Base-by-base conservation (phyloP, 2,113 vertebrate genomes). In the Callospermophilus lateralis region DNA sequence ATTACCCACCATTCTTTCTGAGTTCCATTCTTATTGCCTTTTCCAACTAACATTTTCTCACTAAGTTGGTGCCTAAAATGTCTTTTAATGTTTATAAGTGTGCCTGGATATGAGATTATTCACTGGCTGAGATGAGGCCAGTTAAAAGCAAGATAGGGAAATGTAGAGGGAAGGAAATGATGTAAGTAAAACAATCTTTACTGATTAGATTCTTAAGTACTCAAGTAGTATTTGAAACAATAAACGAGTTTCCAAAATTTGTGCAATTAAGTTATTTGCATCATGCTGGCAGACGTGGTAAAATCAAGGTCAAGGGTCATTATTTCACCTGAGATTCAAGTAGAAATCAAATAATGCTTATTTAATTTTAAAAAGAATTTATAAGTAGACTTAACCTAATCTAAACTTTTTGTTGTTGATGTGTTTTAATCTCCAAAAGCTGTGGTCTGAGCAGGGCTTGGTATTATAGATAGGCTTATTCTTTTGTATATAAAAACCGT, bases 231-330 rank as follows among this genome's bases (percentile, higher is more conserved):
- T 95, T 68, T 76, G n/a, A 28, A 93, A 70, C 55, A 84, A 80
- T 63, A 89, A 88, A 24, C 77, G 37, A 63, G 28, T 55, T 96
- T 94, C 28, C 84, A 84, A 88, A 95, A 74, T 58, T n/a, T 93
- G 55, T 87, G 19, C 63, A 39, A 0, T 78, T 73, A 72, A 72
- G 48, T 79, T 79, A 86, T 5, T 87, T 89, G 61, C 84, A 58
- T 86, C 4, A 19, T 88, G 55, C 30, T 79, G 48, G 34, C 78
- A 26, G n/a, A 76, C 17, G 58, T 42, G 13, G 39, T 81, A 72
- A 84, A 90, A 85, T 81, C 61, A 95, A 94, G 30, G 28, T 58
- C 51, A 73, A 83, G 13, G 16, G 12, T 65, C 65, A 81, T 53
- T 76, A 89, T 8, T 73, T 78, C 16, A 86, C 45, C 32, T 84